Base-by-base conservation (phyloP, 2,888 invertebrate genomes). In the Criorhina ranunculi region DNA sequence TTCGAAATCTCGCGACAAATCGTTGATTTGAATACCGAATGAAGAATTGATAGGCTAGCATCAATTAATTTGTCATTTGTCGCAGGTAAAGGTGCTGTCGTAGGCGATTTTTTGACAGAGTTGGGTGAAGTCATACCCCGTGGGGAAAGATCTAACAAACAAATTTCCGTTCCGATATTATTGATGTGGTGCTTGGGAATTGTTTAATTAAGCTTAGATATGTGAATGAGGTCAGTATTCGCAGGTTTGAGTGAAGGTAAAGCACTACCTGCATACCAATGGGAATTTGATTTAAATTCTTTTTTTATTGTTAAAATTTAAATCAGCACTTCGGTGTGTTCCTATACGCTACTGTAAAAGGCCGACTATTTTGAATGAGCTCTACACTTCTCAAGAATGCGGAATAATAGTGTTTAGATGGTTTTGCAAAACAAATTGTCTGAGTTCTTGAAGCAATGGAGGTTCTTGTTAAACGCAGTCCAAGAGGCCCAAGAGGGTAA, bases 11-110 rank as follows among this genome's bases (percentile, higher is more conserved):
- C 15, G 70, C 70, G 59, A 70, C 59, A 59, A 59, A 37, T 44
- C 44, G 55, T 66, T 70, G 70, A 59, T 59, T 8, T 59, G 75
- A 64, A 75, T 75, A 75, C 64, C 29, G 55, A 75, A 35, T 75
- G 53, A 44, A 64, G 37, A 31, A 60, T 60, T 37, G 49, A 60
- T 49, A 29, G 46, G 1, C 8, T 33, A 55, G 62, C 17, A 75
- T 66, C 57, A 35, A 66, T 66, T 75, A 46, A 55, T 24, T 37
- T 55, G 55, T 33, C 33, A 37, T 44, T 24, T 72, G n/a, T 4
- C 9, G 31, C n/a, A 24, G 59, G 4, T 37, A n/a, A 46, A 55
- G 44, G 37, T 37, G 51, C 4, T 37, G 46, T 29, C 51, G 49
- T 66, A 49, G 44, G 55, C 57, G 55, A 40, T 15, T 66, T 70